Evolutionary conservation across 1,140 invertebrate species (phyloP).

Genomic region (Drosophila trapezifrons): DNA sequence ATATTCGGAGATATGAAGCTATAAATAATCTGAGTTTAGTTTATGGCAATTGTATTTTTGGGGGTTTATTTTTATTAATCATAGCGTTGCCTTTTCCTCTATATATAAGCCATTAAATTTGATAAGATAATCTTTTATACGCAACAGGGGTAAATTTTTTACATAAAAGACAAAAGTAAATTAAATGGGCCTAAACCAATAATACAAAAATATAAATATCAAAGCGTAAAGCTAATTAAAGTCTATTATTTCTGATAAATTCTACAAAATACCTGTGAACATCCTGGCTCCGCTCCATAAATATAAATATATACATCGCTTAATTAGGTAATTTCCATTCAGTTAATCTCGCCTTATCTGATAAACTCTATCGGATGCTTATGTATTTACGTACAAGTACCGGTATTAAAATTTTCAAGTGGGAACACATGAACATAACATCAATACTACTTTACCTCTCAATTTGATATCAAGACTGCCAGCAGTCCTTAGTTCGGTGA

Average conservation of each 20-base stretch:
- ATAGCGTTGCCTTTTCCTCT: neutral
- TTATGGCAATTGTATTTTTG: neutral
- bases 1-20: too few relatives aligned
- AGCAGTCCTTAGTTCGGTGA: neutral
- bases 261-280: too few relatives aligned
- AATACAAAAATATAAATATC: neutral
- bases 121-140: neutral
- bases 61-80: neutral
- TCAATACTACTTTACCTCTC: conserved; percentile 18
- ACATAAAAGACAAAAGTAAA: neutral
- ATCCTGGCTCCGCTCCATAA: too few relatives aligned
- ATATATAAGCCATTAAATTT: too few relatives aligned
- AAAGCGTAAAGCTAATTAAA: neutral
- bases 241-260: neutral
- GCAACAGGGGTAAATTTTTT: neutral
- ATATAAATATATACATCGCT: too few relatives aligned
- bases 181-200: neutral
- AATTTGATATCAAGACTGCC: neutral
- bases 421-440: conserved; percentile 12
- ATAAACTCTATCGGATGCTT: neutral
- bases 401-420: conserved; percentile 16
- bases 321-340: conserved; percentile 17
- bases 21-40: neutral
- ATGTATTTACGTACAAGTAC: conserved; percentile 2
- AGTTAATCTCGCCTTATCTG: conserved; percentile 19